Base-by-base conservation (phyloP, 2,888 invertebrate species). In the Cerastis rubricosa region DNA sequence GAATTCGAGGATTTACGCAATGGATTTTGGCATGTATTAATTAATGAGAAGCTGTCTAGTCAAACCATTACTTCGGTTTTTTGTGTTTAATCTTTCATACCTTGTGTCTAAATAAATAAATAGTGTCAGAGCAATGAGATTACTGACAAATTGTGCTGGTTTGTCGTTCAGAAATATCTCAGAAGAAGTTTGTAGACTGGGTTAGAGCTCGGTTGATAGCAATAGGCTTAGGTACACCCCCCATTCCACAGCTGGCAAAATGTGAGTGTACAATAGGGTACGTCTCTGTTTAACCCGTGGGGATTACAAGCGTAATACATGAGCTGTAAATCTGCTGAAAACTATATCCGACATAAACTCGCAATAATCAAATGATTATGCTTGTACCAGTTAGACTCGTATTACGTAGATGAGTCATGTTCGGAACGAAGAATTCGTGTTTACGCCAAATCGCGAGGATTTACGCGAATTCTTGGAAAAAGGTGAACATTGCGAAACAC, bases 351-450 rank as follows among this genome's bases (percentile, higher is more conserved):
- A 64, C n/a, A 64, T 1, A 14, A 64, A 43, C n/a, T 64, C 7
- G 64, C 43, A 17, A 64, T 64, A n/a, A 35, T 35, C 9, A 61
- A 61, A n/a, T 43, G 43, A 64, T 64, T 45, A 64, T 35, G 43
- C 1, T n/a, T 22, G 14, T 3, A 40, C n/a, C n/a, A 17, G 61
- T 35, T 61, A 5, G 35, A 35, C 1, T 61, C 43, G 17, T 64
- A 64, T 64, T 64, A 64, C 64, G 64, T n/a, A 43, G 64, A 64
- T 43, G n/a, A 40, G n/a, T n/a, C 64, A 64, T 64, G 64, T 45
- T 40, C 17, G 25, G 43, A 64, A 64, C 45, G 43, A 14, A n/a
- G 17, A 43, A n/a, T 43, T 64, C 64, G 17, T 64, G 64, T 64
- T 64, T 25, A 64, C 64, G 64, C 17, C 43, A 64, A 64, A 64